Percentiles rank a stretch among this genome's conserved stretches.
Conservation (phyloP, 1,140 invertebrate species). For the Schlechtendalia chinensis region DNA sequence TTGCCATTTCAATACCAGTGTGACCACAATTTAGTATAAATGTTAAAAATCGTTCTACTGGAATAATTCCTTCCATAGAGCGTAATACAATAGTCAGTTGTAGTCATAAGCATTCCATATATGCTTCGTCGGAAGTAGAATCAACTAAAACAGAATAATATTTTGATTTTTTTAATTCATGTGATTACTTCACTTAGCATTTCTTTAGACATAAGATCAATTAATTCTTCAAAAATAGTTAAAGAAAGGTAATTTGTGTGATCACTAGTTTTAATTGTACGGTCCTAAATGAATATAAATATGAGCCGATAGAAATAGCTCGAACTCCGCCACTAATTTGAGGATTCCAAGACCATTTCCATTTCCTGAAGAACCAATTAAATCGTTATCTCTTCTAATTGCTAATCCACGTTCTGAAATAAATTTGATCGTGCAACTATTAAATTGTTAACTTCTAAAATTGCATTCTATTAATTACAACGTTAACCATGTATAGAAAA, state of each 20-base stretch:
- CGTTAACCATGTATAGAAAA: no score
- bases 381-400: slow-evolving; percentile 4
- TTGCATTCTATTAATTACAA: no score
- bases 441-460: no score
- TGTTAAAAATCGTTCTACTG: slow-evolving; percentile 31
- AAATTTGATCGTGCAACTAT: neutral
- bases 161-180: neutral
- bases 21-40: neutral
- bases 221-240: slow-evolving; percentile 55
- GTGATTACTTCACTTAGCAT: neutral
- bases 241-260: slow-evolving; percentile 23
- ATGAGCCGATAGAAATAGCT: slow-evolving; percentile 55
- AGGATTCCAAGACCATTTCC: slow-evolving; percentile 21
- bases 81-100: slow-evolving; percentile 28
- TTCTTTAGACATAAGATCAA: slow-evolving; percentile 38
- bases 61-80: slow-evolving; percentile 14
- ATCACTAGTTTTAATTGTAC: slow-evolving; percentile 54
- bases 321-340: slow-evolving; percentile 55
- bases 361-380: neutral
- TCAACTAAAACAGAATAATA: slow-evolving; percentile 18
- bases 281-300: slow-evolving; percentile 53
- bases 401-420: slow-evolving; percentile 3
- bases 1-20: no score
- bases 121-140: slow-evolving; percentile 12
- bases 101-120: no score